A percentile compares a stretch with the other conserved stretches of the same genome.
phyloP scores from a whole-genome alignment of 2,113 vertebrate genomes.

The Sylvilagus bachmani region DNA sequence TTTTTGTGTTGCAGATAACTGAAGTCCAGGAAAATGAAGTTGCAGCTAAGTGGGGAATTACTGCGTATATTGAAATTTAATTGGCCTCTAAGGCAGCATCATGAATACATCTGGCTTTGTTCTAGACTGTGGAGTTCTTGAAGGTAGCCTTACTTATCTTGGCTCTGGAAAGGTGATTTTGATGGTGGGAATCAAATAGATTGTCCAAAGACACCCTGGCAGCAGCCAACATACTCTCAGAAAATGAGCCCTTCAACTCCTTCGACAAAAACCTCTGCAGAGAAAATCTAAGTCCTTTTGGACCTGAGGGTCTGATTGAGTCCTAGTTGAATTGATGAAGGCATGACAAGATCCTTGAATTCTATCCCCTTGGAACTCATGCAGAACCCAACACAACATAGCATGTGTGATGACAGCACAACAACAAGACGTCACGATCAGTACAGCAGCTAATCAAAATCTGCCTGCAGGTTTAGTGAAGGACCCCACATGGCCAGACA shows the following conservation, averaged over 20 bases:
- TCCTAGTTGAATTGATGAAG: neutral
- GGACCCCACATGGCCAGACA: accelerated
- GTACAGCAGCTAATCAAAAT: neutral
- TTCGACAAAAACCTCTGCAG: no score
- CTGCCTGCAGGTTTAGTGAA: neutral
- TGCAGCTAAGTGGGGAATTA: neutral
- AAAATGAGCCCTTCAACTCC: neutral
- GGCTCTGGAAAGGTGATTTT: neutral
- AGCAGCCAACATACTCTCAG: no score
- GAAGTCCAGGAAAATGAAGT: neutral
- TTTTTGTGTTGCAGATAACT: neutral
- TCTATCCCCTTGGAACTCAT: neutral
- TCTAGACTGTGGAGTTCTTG: neutral
- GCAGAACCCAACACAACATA: accelerated
- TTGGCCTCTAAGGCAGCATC: neutral
- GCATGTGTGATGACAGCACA: neutral
- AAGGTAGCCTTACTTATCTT: neutral
- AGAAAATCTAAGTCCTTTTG: neutral
- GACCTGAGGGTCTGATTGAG: neutral
- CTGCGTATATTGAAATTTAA: neutral
- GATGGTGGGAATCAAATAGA: neutral
- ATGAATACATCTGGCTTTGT: no score
- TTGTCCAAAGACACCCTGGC: neutral
- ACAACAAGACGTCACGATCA: neutral
- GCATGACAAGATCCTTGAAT: neutral